phyloP scores from a whole-genome alignment of 2,888 invertebrate genomes.

The Pterostichus niger region DNA sequence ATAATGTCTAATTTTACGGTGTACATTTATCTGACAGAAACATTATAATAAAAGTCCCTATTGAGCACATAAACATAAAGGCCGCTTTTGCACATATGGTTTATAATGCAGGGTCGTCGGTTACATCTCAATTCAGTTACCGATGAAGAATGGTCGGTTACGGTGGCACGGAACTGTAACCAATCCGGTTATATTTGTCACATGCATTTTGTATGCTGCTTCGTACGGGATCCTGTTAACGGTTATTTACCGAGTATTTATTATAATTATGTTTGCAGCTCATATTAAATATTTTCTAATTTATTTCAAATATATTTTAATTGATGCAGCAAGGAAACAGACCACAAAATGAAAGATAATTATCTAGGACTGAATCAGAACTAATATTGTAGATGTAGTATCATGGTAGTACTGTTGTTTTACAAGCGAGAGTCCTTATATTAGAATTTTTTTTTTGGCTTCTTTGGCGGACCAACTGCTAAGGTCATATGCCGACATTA shows the following conservation, averaged over 20 bases:
- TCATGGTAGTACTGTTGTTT: no score
- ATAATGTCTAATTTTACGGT: conserved; percentile 58
- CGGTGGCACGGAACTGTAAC: conserved; percentile 60
- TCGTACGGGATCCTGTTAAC: conserved; percentile 14
- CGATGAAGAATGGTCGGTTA: conserved; percentile 49
- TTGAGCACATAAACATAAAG: conserved; percentile 1
- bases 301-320: background rate
- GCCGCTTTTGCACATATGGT: conserved; percentile 4
- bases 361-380: no score
- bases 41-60: conserved; percentile 61
- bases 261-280: conserved; percentile 6
- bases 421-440: no score
- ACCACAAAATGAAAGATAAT: no score
- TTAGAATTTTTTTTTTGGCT: no score
- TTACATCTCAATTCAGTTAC: conserved; percentile 60
- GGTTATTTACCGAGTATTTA: conserved; percentile 53
- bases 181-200: conserved; percentile 59
- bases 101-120: background rate
- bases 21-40: conserved; percentile 50
- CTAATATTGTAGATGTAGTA: no score
- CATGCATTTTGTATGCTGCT: conserved; percentile 31
- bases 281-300: background rate
- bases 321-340: no score
- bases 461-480: no score
- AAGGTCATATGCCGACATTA: no score